A percentile compares a stretch with the other conserved stretches of the same genome.
phyloP scores from a whole-genome alignment of 2,888 invertebrate genomes.

The Lydus trimaculatus region DNA sequence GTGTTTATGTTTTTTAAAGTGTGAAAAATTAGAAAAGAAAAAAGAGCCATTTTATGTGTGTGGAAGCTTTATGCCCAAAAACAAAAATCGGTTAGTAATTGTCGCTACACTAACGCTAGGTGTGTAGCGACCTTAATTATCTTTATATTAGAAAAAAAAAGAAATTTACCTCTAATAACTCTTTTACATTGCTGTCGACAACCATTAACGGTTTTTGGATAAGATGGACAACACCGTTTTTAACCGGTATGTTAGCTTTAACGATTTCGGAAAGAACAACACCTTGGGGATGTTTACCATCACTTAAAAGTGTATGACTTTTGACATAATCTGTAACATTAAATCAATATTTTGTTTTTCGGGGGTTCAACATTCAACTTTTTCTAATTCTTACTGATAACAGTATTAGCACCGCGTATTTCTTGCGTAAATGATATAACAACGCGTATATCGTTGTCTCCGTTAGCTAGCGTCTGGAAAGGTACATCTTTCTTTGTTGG shows the following conservation, averaged over 20 bases:
- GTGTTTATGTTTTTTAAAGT: neutral
- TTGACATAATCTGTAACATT: conserved; percentile 78
- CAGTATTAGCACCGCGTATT: conserved; percentile 66
- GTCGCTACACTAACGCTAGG: neutral
- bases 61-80: neutral
- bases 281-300: conserved; percentile 79
- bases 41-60: neutral
- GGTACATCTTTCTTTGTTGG: conserved; percentile 78
- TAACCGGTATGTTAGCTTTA: conserved; percentile 88
- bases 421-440: conserved; percentile 80
- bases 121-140: neutral
- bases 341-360: no score
- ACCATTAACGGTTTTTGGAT: conserved; percentile 92
- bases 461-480: conserved; percentile 81
- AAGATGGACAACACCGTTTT: conserved; percentile 91
- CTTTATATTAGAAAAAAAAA: neutral
- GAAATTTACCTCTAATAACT: conserved; percentile 81
- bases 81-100: neutral
- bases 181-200: conserved; percentile 85
- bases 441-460: conserved; percentile 85
- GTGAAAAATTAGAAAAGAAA: neutral
- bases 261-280: conserved; percentile 89
- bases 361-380: no score
- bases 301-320: conserved; percentile 82
- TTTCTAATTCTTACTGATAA: conserved; percentile 65